phyloP scores from a whole-genome alignment of 2,113 vertebrate species.

The Myiozetetes cayanensis region DNA sequence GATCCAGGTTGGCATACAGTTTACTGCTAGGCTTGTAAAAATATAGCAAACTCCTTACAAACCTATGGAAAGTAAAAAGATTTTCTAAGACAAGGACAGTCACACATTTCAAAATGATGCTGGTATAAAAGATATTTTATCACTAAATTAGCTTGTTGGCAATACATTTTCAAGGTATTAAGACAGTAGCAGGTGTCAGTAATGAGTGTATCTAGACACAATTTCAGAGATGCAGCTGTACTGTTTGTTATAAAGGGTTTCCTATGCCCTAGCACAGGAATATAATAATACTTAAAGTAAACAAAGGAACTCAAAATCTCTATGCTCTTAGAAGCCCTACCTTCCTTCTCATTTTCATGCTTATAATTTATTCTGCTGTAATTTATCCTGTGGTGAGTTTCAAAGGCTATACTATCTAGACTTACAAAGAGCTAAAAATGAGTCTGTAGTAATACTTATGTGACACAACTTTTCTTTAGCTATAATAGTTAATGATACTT shows the following conservation, averaged over 20 bases:
- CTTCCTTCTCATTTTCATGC: background rate
- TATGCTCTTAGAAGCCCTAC: background rate
- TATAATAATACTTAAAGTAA: background rate
- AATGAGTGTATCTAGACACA: background rate
- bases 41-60: slow-evolving; percentile 89
- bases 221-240: background rate
- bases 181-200: background rate
- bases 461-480: background rate
- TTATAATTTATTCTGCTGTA: background rate
- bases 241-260: background rate
- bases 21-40: slow-evolving; percentile 96
- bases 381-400: background rate
- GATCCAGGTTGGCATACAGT: slow-evolving; percentile 86
- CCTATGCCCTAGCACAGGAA: background rate
- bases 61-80: too few relatives aligned
- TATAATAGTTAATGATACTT: background rate
- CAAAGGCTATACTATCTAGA: background rate
- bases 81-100: background rate
- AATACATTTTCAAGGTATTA: background rate
- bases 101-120: background rate
- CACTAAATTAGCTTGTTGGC: background rate
- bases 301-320: background rate
- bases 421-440: background rate
- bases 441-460: too few relatives aligned
- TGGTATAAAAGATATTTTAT: background rate